A percentile compares a stretch with the other conserved stretches of the same genome.
These are phyloP conservation scores for Sebastolobus alascanus DNA, from an alignment of 2,797 vertebrate genomes.

Conservation along the genomic window DNA sequence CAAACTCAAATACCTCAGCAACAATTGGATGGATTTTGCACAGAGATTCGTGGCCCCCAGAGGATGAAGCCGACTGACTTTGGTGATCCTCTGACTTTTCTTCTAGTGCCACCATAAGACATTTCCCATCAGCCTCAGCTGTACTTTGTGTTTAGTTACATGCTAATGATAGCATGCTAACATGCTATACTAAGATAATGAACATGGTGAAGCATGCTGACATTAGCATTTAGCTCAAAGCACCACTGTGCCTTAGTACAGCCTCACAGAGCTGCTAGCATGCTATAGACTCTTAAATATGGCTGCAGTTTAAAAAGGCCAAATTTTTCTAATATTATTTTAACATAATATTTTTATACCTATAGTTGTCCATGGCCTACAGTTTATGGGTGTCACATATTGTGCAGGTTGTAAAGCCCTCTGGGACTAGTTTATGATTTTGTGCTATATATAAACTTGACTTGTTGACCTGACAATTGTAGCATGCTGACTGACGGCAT, in stretches of 20 bases:
- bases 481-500: constrained; percentile 3
- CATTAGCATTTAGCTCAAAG: not conserved
- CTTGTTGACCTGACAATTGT: constrained; percentile 25
- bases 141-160: not conserved
- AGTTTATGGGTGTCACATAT: not conserved
- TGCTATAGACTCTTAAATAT: not conserved
- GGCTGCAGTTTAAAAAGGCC: not conserved
- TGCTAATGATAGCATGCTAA: not conserved
- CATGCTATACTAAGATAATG: not conserved
- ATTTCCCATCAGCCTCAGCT: not conserved
- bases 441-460: constrained; percentile 24
- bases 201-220: not conserved
- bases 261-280: not conserved
- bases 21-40: too few relatives aligned
- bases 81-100: too few relatives aligned
- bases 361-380: not conserved
- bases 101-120: not conserved
- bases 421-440: not conserved
- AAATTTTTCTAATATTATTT: not conserved
- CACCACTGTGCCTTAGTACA: not conserved
- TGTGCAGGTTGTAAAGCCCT: not conserved
- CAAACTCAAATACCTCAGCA: not conserved
- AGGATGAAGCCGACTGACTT: too few relatives aligned
- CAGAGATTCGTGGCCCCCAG: too few relatives aligned
- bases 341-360: not conserved